Base-by-base conservation (phyloP, 2,888 invertebrate species). In the Laothoe populi region DNA sequence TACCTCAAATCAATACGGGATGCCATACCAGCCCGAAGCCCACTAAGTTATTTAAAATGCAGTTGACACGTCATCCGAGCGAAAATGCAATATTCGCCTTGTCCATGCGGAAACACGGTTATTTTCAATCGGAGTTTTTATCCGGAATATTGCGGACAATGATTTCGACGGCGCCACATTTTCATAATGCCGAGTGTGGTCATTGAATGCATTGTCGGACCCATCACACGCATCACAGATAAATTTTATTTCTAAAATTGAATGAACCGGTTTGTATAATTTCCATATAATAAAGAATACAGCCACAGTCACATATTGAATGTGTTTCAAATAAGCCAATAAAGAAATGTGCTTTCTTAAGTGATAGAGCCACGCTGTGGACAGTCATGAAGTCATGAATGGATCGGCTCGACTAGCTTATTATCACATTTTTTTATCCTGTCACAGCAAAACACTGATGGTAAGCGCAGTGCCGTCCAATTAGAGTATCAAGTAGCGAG, bases 41-140 rank as follows among this genome's bases (percentile, higher is more conserved):
- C 74, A 77, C 88, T 88, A 87, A 90, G 85, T 90, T 90, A 90
- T 91, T 91, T 90, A 90, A 89, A 88, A 90, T 89, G 86, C 88
- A 89, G 87, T 88, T 89, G 88, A 87, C 90, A 88, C 85, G 81
- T 90, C 89, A 89, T 87, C 81, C 84, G 74, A 81, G 84, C 75
- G 86, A 82, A 88, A 90, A 90, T 89, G 85, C 87, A 90, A 90
- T 90, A 89, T 90, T 86, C 90, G 83, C 86, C 83, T 86, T 84
- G 81, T 78, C 80, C 87, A 85, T 78, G 82, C 82, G 84, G 84
- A 88, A 88, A 86, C 81, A 79, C 72, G 76, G 84, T 84, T 87
- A 87, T 87, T 81, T 87, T 84, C 82, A 86, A 85, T 86, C 74
- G 77, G 65, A 70, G 64, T 77, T 80, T 78, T 82, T 78, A 72